Evolutionary conservation across 2,113 vertebrate genomes (phyloP), one percentile per base, ranked within the genome.

Genomic region (Crotalus tigris): DNA sequence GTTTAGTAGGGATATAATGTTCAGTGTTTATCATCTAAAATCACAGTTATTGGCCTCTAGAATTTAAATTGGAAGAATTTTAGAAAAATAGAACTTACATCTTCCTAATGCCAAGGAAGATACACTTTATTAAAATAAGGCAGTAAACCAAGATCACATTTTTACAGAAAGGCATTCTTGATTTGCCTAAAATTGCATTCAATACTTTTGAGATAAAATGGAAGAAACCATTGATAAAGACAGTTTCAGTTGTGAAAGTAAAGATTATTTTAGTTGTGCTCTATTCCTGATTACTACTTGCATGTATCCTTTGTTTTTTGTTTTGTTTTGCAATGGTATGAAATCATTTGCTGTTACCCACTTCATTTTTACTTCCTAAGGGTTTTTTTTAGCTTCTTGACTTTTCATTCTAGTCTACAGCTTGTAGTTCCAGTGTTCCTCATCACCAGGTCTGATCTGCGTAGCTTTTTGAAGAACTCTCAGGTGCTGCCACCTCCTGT

Each of bases 31-130:
- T 85, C 61, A 90, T 92, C 93, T 94, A 90, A 93, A 92, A 95
- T 95, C 86, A 93, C 69, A 93, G 94, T 93, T 93, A 85, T 91
- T 91, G 81, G 94, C 96, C 64, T 93, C 49, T 92, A 94, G 3
- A 86, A 58, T 59, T 89, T 81, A 81, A 44, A 81, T 81, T 81
- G 3, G 33, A 81, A 3, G 17, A 81, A 81, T 81, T 39, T 81
- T 39, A 39, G 69, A 81, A 81, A 39, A 81, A 23, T 88, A 15
- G 86, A 87, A 19, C 49, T 75, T 75, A 55, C n/a, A n/a, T 88
- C 87, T 57, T 26, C 91, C 61, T 94, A 57, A 85, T 26, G 88
- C 94, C 57, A 90, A 89, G 0, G 0, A 64, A 89, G 0, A 0
- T 57, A 17, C n/a, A 59, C 91, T 0, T 0, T 93, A 91, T 94